phyloP scores from a whole-genome alignment of 2,888 invertebrate species.

The Rutpela maculata region DNA sequence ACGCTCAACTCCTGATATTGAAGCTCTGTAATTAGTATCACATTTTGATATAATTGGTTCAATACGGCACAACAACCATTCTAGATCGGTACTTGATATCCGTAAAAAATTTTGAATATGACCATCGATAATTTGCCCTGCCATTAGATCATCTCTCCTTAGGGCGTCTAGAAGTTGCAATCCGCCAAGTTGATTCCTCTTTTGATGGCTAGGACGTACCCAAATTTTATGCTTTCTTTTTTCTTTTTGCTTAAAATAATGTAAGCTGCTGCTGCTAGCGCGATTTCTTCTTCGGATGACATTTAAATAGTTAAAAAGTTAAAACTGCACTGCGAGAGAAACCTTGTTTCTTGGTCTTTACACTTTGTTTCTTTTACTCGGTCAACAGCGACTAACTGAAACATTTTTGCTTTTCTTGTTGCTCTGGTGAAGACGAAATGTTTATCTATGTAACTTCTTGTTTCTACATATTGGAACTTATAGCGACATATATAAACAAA shows the following conservation, averaged over 20 bases:
- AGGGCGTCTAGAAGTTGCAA: slow-evolving; percentile 28
- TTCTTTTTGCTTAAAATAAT: slow-evolving; percentile 28
- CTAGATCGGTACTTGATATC: slow-evolving; percentile 28
- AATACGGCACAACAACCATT: slow-evolving; percentile 31
- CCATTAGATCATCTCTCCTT: slow-evolving; percentile 23
- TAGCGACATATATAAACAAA: slow-evolving; percentile 25
- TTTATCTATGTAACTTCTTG: slow-evolving; percentile 20
- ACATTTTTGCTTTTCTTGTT: slow-evolving; percentile 22
- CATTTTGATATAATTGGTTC: slow-evolving; percentile 8
- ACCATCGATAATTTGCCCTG: slow-evolving; percentile 26
- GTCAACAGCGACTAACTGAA: slow-evolving; percentile 11
- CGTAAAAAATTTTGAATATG: slow-evolving; percentile 24
- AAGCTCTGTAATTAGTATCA: slow-evolving; percentile 20
- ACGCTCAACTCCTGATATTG: slow-evolving; percentile 13
- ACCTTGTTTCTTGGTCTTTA: slow-evolving; percentile 18
- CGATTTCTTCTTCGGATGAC: slow-evolving; percentile 25
- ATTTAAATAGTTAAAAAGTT: slow-evolving; percentile 14
- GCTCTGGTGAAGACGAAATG: slow-evolving; percentile 13
- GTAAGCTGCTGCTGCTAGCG: slow-evolving; percentile 32
- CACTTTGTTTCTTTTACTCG: slow-evolving; percentile 12
- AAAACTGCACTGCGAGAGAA: slow-evolving; percentile 15
- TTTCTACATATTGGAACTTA: slow-evolving; percentile 10
- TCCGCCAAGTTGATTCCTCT: slow-evolving; percentile 34
- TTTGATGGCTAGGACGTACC: slow-evolving; percentile 25
- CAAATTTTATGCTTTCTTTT: slow-evolving; percentile 57